A percentile compares a stretch with the other conserved stretches of the same genome.
These are phyloP conservation scores for Schizopygopsis malacanthus DNA, from an alignment of 2,797 vertebrate species.

Conservation along the genomic window DNA sequence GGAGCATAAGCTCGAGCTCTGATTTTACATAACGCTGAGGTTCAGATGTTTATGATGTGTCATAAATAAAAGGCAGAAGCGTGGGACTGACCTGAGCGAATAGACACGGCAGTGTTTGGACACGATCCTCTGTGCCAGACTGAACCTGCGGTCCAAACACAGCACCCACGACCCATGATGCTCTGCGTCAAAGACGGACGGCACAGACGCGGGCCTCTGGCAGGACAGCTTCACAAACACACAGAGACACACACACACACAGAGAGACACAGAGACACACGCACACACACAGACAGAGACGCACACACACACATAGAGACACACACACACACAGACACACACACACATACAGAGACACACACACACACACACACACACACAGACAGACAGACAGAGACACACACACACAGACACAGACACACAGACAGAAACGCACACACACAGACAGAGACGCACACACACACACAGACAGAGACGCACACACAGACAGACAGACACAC, in stretches of 20 bases:
- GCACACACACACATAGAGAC: too few species aligned
- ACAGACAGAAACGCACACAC: too few species aligned
- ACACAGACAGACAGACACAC: too few species aligned
- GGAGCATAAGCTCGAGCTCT: not conserved
- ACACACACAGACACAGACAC: too few species aligned
- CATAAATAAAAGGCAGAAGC: not conserved
- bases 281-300: too few species aligned
- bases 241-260: conserved; percentile 1
- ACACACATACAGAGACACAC: too few species aligned
- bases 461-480: too few species aligned
- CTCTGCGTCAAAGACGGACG: conserved; percentile 59
- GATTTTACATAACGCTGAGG: not conserved
- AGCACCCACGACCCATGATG: conserved; percentile 82
- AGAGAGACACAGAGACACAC: too few species aligned
- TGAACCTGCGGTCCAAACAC: conserved; percentile 89
- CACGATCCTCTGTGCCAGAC: conserved; percentile 82
- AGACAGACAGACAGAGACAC: too few species aligned
- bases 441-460: too few species aligned
- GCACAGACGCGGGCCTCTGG: conserved; percentile 64
- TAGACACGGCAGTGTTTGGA: conserved; percentile 89
- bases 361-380: too few species aligned
- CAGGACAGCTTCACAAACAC: conserved; percentile 82
- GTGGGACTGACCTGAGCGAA: conserved; percentile 68
- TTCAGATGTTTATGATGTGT: not conserved
- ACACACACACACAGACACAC: too few species aligned